A percentile compares a stretch with the other conserved stretches of the same genome.
phyloP scores from a whole-genome alignment of 2,888 invertebrate genomes.

The Mimachlamys varia region DNA sequence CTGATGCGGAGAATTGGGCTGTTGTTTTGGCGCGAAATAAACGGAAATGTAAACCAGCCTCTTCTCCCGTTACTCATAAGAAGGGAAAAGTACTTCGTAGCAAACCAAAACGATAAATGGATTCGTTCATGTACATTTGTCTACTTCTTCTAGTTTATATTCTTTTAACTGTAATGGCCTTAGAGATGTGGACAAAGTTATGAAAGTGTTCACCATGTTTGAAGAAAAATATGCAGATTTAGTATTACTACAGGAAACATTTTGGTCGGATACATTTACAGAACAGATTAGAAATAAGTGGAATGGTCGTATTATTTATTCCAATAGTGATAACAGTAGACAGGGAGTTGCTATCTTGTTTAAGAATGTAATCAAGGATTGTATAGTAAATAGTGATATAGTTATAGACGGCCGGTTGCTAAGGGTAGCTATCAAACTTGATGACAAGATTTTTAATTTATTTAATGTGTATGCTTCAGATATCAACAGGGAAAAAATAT shows the following conservation, averaged over 20 bases:
- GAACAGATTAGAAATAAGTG: background rate
- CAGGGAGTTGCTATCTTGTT: slow-evolving; percentile 32
- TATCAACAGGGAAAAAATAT: background rate
- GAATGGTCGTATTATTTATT: background rate
- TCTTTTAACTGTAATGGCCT: slow-evolving; percentile 36
- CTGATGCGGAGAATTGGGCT: background rate
- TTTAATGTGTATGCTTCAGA: slow-evolving; percentile 20
- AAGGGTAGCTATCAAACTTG: background rate
- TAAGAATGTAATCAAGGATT: background rate
- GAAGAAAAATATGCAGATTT: background rate
- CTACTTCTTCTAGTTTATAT: background rate
- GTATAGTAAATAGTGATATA: background rate
- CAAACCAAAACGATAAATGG: background rate
- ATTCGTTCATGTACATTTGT: background rate
- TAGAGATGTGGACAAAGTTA: background rate
- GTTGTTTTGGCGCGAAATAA: background rate
- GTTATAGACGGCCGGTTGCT: background rate
- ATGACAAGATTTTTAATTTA: background rate
- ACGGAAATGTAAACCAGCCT: background rate
- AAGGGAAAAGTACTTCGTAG: background rate
- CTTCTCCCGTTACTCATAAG: background rate
- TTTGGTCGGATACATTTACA: slow-evolving; percentile 37
- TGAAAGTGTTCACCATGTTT: background rate
- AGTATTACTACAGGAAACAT: slow-evolving; percentile 34
- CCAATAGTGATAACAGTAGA: background rate